A percentile compares a stretch with the other conserved stretches of the same genome.
These are phyloP conservation scores for Epinotia demarniana DNA, from an alignment of 2,888 invertebrate genomes.

Conservation along the genomic window DNA sequence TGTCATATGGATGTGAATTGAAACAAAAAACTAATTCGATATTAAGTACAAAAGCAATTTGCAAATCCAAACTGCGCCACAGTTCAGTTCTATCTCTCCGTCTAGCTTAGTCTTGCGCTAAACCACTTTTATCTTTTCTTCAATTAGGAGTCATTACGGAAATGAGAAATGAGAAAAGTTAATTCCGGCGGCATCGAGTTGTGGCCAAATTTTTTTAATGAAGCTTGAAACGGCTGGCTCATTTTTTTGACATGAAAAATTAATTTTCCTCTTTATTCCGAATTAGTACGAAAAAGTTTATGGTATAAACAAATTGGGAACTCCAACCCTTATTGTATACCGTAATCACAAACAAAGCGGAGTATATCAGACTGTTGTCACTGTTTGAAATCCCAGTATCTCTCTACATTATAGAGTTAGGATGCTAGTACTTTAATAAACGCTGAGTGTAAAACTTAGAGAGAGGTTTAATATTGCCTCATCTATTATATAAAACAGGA, in stretches of 20 bases:
- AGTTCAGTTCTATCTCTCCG: slow-evolving; percentile 29
- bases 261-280: slow-evolving; percentile 61
- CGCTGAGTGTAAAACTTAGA: background rate
- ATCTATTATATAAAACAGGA: too few relatives aligned
- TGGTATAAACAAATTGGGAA: slow-evolving; percentile 43
- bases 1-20: background rate
- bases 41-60: slow-evolving; percentile 30
- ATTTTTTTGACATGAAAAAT: slow-evolving; percentile 65
- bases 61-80: slow-evolving; percentile 17
- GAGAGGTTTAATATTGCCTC: too few relatives aligned
- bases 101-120: slow-evolving; percentile 40
- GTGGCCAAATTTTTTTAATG: slow-evolving; percentile 70
- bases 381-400: background rate
- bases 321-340: slow-evolving; percentile 18
- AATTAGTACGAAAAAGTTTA: slow-evolving; percentile 57
- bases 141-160: slow-evolving; percentile 74
- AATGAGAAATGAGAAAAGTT: slow-evolving; percentile 81
- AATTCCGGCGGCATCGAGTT: slow-evolving; percentile 67
- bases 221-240: slow-evolving; percentile 66
- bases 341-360: slow-evolving; percentile 11
- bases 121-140: slow-evolving; percentile 61
- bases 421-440: background rate
- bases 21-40: slow-evolving; percentile 2
- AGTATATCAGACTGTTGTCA: background rate
- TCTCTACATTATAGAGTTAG: background rate